Conservation (phyloP, 2,797 vertebrate genomes). For the Danionella dracula region DNA sequence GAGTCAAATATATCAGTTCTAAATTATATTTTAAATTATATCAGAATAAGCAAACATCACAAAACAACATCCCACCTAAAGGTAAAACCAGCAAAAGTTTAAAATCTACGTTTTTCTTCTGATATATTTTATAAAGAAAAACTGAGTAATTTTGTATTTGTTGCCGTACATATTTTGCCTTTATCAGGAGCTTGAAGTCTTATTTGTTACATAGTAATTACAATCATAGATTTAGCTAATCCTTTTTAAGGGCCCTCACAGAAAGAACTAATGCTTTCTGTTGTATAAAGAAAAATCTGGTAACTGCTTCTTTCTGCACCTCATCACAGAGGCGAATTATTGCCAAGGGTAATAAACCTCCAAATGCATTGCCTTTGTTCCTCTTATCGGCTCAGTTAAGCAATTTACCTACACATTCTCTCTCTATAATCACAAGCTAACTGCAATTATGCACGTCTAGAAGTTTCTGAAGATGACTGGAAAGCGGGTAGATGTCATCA, state of each 20-base stretch:
- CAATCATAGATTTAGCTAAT: background rate
- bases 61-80: too few species aligned
- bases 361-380: conserved; percentile 19
- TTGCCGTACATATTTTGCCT: too few species aligned
- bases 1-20: too few species aligned
- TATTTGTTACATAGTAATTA: too few species aligned
- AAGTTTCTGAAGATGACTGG: conserved; percentile 27
- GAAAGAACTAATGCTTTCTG: background rate
- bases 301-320: background rate
- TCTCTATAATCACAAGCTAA: conserved; percentile 6
- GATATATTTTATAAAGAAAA: too few species aligned
- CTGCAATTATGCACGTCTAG: conserved; percentile 23
- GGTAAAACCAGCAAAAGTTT: too few species aligned
- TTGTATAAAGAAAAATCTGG: too few species aligned
- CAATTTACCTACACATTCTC: conserved; percentile 33
- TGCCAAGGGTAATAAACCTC: conserved; percentile 1
- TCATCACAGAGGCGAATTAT: conserved; percentile 21
- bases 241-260: background rate
- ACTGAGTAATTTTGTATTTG: too few species aligned
- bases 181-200: too few species aligned
- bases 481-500: conserved; percentile 19
- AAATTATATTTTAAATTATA: too few species aligned
- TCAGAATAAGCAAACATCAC: too few species aligned
- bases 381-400: conserved; percentile 31
- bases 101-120: too few species aligned